Evolutionary conservation across 2,888 invertebrate species (phyloP).

Genomic region (Drosophila incognita): DNA sequence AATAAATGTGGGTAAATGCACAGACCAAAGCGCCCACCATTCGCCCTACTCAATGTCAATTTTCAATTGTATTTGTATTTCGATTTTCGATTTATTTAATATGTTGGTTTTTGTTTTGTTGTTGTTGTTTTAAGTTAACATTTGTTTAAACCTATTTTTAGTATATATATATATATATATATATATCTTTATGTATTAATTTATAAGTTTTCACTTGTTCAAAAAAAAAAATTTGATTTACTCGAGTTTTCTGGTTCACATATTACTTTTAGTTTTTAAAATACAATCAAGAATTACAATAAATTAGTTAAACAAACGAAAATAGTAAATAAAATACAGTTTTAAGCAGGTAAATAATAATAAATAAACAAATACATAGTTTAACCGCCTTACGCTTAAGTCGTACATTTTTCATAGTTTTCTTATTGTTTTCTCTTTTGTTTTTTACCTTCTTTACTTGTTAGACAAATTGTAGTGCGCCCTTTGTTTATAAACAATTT

Average conservation of each 20-base stretch:
- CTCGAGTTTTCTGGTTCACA: constrained; percentile 21
- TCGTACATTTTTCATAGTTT: constrained; percentile 43
- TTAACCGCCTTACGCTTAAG: constrained; percentile 52
- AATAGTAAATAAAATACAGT: constrained; percentile 28
- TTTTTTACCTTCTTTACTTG: constrained; percentile 19
- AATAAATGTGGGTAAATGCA: constrained; percentile 58
- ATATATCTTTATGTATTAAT: constrained; percentile 46
- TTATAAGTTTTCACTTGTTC: constrained; percentile 48
- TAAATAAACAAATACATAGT: constrained; percentile 47
- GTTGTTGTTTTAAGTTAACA: constrained; percentile 50
- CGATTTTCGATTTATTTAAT: constrained; percentile 58
- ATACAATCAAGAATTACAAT: constrained; percentile 60
- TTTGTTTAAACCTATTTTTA: constrained; percentile 54
- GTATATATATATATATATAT: constrained; percentile 44
- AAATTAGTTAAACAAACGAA: constrained; percentile 67
- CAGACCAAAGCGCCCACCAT: constrained; percentile 44
- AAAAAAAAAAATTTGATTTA: constrained; percentile 26
- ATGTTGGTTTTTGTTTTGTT: constrained; percentile 14
- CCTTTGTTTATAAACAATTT: constrained; percentile 38
- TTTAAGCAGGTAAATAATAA: constrained; percentile 35
- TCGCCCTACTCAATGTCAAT: constrained; percentile 31
- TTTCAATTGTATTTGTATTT: constrained; percentile 49
- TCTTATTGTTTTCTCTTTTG: background rate
- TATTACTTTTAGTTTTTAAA: constrained; percentile 41
- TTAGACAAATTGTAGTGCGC: constrained; percentile 61